These are phyloP conservation scores for Oncorhynchus nerka DNA, from an alignment of 2,113 vertebrate species.

Conservation along the genomic window DNA sequence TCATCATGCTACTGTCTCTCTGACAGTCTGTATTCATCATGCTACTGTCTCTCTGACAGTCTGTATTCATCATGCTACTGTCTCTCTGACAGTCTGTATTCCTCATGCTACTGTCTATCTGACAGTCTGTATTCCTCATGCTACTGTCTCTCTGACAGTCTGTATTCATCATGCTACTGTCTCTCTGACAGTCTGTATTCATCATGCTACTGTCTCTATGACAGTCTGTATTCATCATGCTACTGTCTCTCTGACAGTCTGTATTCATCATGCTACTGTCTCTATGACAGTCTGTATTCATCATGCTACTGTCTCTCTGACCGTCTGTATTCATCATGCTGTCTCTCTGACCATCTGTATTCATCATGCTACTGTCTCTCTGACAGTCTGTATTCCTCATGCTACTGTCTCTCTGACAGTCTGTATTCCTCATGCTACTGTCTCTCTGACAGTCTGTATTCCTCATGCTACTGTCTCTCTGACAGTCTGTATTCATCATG, in stretches of 20 bases:
- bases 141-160: slow-evolving; percentile 12
- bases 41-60: slow-evolving; percentile 8
- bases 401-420: slow-evolving; percentile 8
- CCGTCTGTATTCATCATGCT: background rate
- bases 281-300: slow-evolving; percentile 14
- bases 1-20: slow-evolving; percentile 1
- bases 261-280: background rate
- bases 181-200: slow-evolving; percentile 12
- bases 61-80: background rate
- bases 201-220: slow-evolving; percentile 1
- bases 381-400: slow-evolving; percentile 5
- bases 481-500: slow-evolving; percentile 6
- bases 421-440: background rate
- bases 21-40: slow-evolving; percentile 6
- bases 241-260: slow-evolving; percentile 14
- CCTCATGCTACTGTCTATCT: slow-evolving; percentile 1
- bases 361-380: background rate
- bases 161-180: background rate
- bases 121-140: slow-evolving; percentile 5
- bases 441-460: slow-evolving; percentile 9
- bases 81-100: slow-evolving; percentile 10
- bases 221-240: slow-evolving; percentile 3
- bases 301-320: slow-evolving; percentile 5
- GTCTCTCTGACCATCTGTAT: slow-evolving; percentile 11
- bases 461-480: slow-evolving; percentile 1